Evolutionary conservation across 2,797 vertebrate genomes (phyloP), one percentile per base, ranked within the genome.

Genomic region (Phataginus tricuspis): DNA sequence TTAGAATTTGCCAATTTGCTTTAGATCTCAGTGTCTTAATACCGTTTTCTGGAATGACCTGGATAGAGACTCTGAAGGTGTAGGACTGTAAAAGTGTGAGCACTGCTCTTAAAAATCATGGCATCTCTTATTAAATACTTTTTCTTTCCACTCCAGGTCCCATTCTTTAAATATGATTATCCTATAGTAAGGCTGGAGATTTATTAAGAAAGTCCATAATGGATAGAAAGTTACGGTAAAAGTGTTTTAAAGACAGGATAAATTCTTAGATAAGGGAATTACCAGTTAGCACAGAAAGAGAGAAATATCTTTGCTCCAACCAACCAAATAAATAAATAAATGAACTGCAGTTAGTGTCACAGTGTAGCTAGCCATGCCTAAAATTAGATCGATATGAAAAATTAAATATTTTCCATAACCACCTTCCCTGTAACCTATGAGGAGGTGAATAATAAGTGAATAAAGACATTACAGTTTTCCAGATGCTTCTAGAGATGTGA

Each of bases 321-420:
- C 15, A 69, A 68, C 55, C 66, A 78, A 66, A 79, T 66, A 68
- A 85, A 68, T 49, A 80, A 92, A 64, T 45, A 63, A 85, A 89
- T 31, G 15, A 79, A 82, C 31, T 75, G 49, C 23, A 72, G 14
- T 94, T 90, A 51, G 53, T 92, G 61, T 71, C 39, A 84, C 79
- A 91, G 53, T 37, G 7, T 37, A 53, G 42, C 55, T 63, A 96
- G n/a, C 66, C 51, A 72, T 29, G 68, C 34, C 68, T 75, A 85
- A 90, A 91, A 64, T 49, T 55, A 74, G 64, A n/a, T 68, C 37
- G 29, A 4, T 63, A 86, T 45, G 93, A 79, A 96, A 94, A 79
- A 86, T 80, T 75, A 86, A 95, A 57, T 55, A 90, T 92, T 87
- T 86, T 92, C 64, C 69, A 37, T 39, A 42, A 87, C 68, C 79